Evolutionary conservation across 1,140 invertebrate species (phyloP).

Genomic region (Drosophila malerkotliana): DNA sequence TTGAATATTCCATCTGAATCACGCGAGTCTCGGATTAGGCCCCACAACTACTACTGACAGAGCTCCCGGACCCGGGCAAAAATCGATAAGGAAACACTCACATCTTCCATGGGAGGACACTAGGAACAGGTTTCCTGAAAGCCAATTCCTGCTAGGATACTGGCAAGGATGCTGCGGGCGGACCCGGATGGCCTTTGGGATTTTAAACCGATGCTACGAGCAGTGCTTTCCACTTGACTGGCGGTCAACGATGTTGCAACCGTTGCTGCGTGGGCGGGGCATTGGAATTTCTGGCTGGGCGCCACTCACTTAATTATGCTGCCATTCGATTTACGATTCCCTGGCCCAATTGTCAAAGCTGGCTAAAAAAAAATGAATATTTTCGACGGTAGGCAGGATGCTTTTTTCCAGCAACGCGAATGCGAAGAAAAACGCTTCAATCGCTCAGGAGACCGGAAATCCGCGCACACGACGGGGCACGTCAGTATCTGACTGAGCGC

Average conservation of each 20-base stretch:
- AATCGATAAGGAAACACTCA: slow-evolving; percentile 75
- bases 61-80: slow-evolving; percentile 50
- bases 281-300: slow-evolving; percentile 32
- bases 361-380: slow-evolving; percentile 1
- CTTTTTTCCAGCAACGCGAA: slow-evolving; percentile 19
- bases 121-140: slow-evolving; percentile 6
- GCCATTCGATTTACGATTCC: slow-evolving; percentile 15
- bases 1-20: slow-evolving; percentile 71
- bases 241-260: slow-evolving; percentile 11
- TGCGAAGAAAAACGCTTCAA: background rate
- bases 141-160: slow-evolving; percentile 14
- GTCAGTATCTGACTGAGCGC: slow-evolving; percentile 71
- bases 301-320: slow-evolving; percentile 19
- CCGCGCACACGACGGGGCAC: slow-evolving; percentile 58
- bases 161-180: background rate
- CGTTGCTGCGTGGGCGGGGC: slow-evolving; percentile 41
- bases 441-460: slow-evolving; percentile 9
- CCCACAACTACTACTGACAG: slow-evolving; percentile 10
- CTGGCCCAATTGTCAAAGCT: slow-evolving; percentile 13
- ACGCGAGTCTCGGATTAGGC: slow-evolving; percentile 66
- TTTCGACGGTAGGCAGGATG: slow-evolving; percentile 9
- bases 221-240: slow-evolving; percentile 15
- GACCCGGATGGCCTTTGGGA: background rate
- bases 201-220: slow-evolving; percentile 33
- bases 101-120: slow-evolving; percentile 52